Evolutionary conservation across 2,797 vertebrate genomes (phyloP).

Genomic region (Apogon talboti): DNA sequence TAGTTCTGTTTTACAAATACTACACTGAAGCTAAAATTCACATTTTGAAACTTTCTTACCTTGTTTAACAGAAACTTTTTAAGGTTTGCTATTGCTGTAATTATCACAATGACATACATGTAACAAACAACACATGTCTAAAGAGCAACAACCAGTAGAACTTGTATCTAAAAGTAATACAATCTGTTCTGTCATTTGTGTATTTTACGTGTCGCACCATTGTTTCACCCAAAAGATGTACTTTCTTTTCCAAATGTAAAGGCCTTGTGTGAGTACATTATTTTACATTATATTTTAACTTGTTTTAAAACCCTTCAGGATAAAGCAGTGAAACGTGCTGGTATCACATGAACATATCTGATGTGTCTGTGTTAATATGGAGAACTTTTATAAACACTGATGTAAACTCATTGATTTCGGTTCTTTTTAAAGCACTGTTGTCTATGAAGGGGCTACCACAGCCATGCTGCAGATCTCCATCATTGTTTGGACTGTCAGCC

Average conservation of each 20-base stretch:
- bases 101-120: too few species aligned
- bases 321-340: neutral
- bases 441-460: slow-evolving; percentile 59
- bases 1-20: slow-evolving; percentile 4
- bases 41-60: neutral
- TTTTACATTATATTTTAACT: neutral
- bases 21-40: neutral
- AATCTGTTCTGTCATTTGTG: neutral
- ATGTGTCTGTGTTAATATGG: slow-evolving; percentile 35
- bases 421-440: slow-evolving; percentile 55
- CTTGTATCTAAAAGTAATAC: neutral
- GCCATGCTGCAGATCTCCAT: slow-evolving; percentile 59
- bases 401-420: too few species aligned
- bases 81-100: too few species aligned
- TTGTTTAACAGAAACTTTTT: too few species aligned
- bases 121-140: neutral
- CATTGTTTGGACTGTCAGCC: slow-evolving; percentile 62
- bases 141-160: neutral
- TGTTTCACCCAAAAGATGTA: neutral
- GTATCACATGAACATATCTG: neutral
- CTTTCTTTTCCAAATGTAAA: neutral
- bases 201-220: too few species aligned
- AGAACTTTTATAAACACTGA: too few species aligned
- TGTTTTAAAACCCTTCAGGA: slow-evolving; percentile 4
- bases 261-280: neutral